A percentile compares a stretch with the other conserved stretches of the same genome.
Conservation (phyloP, 2,113 vertebrate genomes). For the Oophaga pumilio region DNA sequence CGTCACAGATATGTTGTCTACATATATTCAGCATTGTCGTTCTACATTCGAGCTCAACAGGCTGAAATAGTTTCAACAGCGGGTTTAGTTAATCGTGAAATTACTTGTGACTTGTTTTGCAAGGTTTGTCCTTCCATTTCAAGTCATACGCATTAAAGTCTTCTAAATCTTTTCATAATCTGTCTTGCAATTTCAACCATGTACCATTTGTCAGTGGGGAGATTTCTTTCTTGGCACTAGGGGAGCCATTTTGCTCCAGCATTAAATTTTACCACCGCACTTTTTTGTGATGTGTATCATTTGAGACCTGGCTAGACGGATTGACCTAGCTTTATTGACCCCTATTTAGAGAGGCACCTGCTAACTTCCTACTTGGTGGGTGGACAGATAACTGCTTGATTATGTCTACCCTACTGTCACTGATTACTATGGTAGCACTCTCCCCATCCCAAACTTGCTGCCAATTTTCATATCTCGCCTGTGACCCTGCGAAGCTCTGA, state of each 20-base stretch:
- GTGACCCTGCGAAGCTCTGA: conserved; percentile 50
- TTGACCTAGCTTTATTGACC: conserved; percentile 28
- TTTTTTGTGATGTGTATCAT: background rate
- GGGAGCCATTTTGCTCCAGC: background rate
- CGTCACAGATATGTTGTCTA: background rate
- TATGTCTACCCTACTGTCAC: background rate
- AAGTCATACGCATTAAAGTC: conserved; percentile 12
- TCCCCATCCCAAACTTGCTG: conserved; percentile 37
- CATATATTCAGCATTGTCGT: background rate
- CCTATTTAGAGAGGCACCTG: conserved; percentile 6
- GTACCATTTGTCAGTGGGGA: background rate
- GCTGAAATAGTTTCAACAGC: background rate
- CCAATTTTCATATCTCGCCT: conserved; percentile 29
- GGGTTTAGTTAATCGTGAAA: background rate
- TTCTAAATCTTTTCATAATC: conserved; percentile 33
- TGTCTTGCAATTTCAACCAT: background rate
- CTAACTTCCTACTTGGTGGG: conserved; percentile 6
- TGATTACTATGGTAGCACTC: background rate
- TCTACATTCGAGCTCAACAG: background rate
- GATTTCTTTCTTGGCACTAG: accelerated
- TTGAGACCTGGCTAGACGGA: conserved; percentile 22
- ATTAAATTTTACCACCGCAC: background rate
- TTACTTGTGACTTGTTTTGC: background rate
- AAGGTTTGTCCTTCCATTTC: background rate
- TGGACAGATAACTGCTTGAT: conserved; percentile 28